Conservation (phyloP, 2,888 invertebrate genomes). For the Leptothorax acervorum region DNA sequence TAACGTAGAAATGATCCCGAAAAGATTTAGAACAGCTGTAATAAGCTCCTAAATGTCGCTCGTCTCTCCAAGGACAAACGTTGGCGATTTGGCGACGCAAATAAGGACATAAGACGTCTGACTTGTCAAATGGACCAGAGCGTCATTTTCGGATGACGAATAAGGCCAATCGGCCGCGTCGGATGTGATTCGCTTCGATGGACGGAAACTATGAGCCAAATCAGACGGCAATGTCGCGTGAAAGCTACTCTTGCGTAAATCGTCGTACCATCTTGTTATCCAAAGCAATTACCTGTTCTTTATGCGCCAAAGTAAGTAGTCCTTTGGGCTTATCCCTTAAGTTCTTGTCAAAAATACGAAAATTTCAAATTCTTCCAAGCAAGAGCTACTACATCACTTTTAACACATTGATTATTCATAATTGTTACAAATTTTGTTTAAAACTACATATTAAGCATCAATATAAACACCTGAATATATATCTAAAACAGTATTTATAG, state of each 20-base stretch:
- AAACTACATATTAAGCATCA: not conserved
- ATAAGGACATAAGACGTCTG: not conserved
- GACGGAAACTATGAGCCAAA: constrained; percentile 20
- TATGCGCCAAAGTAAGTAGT: constrained; percentile 56
- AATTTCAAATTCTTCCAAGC: not conserved
- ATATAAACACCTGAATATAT: not conserved
- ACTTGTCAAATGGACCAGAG: constrained; percentile 33
- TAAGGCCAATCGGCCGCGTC: constrained; percentile 31
- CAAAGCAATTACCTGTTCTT: constrained; percentile 63
- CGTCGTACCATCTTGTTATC: constrained; percentile 67
- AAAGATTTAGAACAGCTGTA: not conserved
- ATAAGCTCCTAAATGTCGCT: not conserved
- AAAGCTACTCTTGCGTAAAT: constrained; percentile 50
- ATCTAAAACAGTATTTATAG: not conserved
- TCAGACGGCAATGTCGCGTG: constrained; percentile 54
- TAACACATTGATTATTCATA: not conserved
- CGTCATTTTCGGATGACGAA: constrained; percentile 43
- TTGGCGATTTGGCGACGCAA: constrained; percentile 12
- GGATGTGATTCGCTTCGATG: constrained; percentile 31
- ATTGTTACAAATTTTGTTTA: not conserved
- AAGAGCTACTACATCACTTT: not conserved
- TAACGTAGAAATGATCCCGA: not conserved
- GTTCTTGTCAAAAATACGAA: not conserved
- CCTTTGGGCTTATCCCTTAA: not conserved
- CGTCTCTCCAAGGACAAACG: not conserved